Base-by-base conservation (phyloP, 2,888 invertebrate species). In the Drosophila fungiperda region DNA sequence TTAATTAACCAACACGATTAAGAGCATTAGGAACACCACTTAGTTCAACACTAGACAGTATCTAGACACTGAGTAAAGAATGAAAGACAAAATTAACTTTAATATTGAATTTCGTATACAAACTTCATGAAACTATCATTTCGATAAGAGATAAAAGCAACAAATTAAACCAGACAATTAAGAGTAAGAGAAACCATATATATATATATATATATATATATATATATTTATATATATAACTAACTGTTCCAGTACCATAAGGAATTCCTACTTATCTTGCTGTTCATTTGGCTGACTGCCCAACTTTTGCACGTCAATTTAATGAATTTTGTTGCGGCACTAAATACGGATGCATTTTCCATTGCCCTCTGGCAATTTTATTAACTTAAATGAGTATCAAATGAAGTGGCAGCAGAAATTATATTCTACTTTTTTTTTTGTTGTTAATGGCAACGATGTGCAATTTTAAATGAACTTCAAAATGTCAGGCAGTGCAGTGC, bases 321-420 rank as follows among this genome's bases (percentile, higher is more conserved):
- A 79, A 72, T 64, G 54, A 20, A 68, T 63, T 72, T 71, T 32
- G 68, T 54, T 64, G 64, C n/a, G 33, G 35, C 48, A 36, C 68
- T 55, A 59, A 62, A 74, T 59, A 36, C 45, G 26, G 45, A 55
- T 69, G 36, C 12, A 52, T 40, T 59, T 40, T 55, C 17, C 62
- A 23, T 35, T 55, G 54, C 2, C 45, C 40, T 55, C 53, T 32
- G 60, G 60, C 60, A 57, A 73, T 69, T 79, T 79, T 73, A 80
- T 79, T 73, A 80, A 80, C 70, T 80, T 42, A 67, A 79, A 79
- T 73, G 73, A 62, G 73, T 53, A 73, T 58, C 54, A 73, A 80
- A 80, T 79, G 67, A 70, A 79, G 80, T 76, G 69, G 55, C 68
- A 59, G 45, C 38, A 35, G 40, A 32, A 57, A 48, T 8, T 12